Evolutionary conservation across 2,113 vertebrate genomes (phyloP), one percentile per base, ranked within the genome.

Genomic region (Peromyscus maniculatus): DNA sequence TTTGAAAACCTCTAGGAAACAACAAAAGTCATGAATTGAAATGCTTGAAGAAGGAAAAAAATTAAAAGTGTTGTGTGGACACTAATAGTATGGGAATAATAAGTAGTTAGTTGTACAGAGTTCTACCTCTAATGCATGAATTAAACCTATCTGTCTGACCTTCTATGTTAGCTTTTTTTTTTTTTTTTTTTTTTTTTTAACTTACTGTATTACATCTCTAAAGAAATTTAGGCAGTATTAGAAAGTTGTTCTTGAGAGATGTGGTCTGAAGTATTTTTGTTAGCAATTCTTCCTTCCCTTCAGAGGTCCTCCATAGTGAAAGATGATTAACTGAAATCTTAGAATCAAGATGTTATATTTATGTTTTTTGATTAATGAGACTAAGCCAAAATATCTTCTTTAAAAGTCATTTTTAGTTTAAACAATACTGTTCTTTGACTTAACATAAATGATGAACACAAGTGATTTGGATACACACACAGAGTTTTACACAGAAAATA

Each of bases 1-100:
- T 80, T 93, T 91, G 39, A 92, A 64, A 66, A 74, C 93, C 7
- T 94, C 39, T 88, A 24, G 9, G 33, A 79, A 96, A 91, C 49
- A 91, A 15, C 55, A 26, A 28, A 84, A 92, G 93, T 95, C 90
- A 80, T 46, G 59, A 91, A 75, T 43, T 75, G 22, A 92, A 97
- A 52, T 95, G 17, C 69, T 86, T 59, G 74, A 79, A 57, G 84
- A 93, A 84, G 67, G 93, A 92, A 79, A 71, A 64, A 59, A 59
- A 71, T 22, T 7, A 89, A 91, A 80, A 87, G 39, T 57, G 8
- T 82, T 26, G 31, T 88, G 2, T 93, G 92, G n/a, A 92, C 43
- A 89, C 33, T 79, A 79, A 72, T 55, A 57, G 66, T 82, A 46
- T 95, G 16, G 13, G 17, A 22, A 78, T 92, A 31, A 62, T 77